Evolutionary conservation across 2,888 invertebrate species (phyloP).

Genomic region (Tridacna gigas): DNA sequence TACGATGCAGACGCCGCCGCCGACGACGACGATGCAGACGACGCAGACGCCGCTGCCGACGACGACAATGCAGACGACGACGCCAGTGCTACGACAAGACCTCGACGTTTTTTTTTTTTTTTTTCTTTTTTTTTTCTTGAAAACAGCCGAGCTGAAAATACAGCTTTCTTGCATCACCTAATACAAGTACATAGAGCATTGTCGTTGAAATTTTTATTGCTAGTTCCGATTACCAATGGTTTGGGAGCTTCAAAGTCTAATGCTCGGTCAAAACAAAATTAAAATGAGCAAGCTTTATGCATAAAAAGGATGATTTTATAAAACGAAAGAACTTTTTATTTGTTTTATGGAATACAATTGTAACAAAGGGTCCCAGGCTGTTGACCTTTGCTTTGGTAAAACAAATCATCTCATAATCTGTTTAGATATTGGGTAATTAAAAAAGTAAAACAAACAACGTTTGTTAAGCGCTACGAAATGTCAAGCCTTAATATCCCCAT

Average conservation of each 20-base stretch:
- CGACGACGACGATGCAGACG: too few relatives aligned
- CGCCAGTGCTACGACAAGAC: too few relatives aligned
- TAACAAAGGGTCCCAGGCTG: conserved; percentile 1
- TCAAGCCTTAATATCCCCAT: conserved; percentile 22
- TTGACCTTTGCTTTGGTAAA: background rate
- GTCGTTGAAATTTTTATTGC: background rate
- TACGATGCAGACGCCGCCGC: too few relatives aligned
- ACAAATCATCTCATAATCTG: background rate
- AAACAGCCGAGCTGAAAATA: too few relatives aligned
- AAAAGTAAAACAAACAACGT: conserved; percentile 15
- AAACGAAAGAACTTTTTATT: conserved; percentile 15
- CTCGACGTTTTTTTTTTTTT: too few relatives aligned
- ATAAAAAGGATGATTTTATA: conserved; percentile 13
- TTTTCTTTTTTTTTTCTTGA: too few relatives aligned
- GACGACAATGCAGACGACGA: too few relatives aligned
- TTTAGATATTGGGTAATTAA: background rate
- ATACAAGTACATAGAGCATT: background rate
- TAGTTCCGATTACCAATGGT: conserved; percentile 7
- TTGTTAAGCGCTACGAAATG: conserved; percentile 11
- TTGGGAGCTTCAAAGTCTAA: conserved; percentile 18
- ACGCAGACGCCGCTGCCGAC: too few relatives aligned
- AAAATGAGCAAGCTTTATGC: conserved; percentile 18
- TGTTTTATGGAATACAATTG: conserved; percentile 7
- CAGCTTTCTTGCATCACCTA: conserved; percentile 7
- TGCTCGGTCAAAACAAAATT: conserved; percentile 22